phyloP scores from a whole-genome alignment of 2,113 vertebrate species.

The Hemibagrus wyckioides region DNA sequence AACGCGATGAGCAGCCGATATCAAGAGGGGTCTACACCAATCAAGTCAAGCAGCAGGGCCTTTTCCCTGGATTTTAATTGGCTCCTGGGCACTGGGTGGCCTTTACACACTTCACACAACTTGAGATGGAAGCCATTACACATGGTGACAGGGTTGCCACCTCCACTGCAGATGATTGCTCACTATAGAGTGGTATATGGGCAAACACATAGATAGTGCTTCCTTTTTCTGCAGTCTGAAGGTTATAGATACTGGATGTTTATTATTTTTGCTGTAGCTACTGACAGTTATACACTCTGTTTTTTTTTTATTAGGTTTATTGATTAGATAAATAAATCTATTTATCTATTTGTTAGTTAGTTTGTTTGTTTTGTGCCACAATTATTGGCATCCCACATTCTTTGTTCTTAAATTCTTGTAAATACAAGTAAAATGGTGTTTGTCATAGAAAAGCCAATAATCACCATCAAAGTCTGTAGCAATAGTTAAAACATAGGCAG shows the following conservation, averaged over 20 bases:
- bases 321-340: background rate
- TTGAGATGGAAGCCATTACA: conserved; percentile 64
- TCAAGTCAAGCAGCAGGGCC: conserved; percentile 62
- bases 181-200: background rate
- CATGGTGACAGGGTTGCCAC: conserved; percentile 53
- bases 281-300: background rate
- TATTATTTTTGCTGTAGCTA: background rate
- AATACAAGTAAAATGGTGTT: background rate
- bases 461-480: background rate
- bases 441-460: background rate
- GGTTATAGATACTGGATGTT: background rate
- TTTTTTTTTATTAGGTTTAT: background rate
- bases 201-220: background rate
- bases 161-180: conserved; percentile 27
- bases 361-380: background rate
- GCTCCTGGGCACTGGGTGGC: conserved; percentile 52
- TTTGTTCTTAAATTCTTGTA: background rate
- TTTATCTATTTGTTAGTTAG: background rate
- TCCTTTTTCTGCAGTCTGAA: background rate
- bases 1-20: conserved; percentile 26
- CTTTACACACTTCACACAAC: conserved; percentile 59
- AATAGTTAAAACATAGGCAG: background rate
- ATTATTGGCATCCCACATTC: no score
- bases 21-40: conserved; percentile 63
- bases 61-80: conserved; percentile 70